Conservation (phyloP, 2,113 vertebrate species). For the Ceuthmochares aereus region DNA sequence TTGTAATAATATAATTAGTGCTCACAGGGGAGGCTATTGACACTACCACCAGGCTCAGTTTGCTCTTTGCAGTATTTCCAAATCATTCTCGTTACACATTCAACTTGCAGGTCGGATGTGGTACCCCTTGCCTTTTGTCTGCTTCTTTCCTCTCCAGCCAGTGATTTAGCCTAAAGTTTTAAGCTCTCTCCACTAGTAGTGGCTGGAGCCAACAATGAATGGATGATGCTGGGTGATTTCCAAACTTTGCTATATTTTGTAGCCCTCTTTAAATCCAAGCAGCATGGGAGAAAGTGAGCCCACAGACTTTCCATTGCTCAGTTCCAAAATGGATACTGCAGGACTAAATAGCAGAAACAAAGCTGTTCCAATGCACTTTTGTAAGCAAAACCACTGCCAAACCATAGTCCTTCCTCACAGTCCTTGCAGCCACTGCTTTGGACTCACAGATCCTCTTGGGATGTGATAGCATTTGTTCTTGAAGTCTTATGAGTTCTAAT, state of each 20-base stretch:
- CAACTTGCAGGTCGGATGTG: background rate
- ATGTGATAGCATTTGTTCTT: background rate
- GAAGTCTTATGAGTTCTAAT: background rate
- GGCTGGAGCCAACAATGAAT: background rate
- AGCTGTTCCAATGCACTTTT: background rate
- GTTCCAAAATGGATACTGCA: background rate
- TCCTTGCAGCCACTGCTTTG: background rate
- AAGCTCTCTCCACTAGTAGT: background rate
- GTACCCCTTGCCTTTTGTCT: background rate
- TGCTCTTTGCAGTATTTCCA: constrained; percentile 66
- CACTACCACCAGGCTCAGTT: constrained; percentile 64
- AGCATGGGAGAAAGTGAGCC: background rate
- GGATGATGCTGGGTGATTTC: background rate
- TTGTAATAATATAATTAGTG: constrained; percentile 80
- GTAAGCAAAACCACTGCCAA: background rate
- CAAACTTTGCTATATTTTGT: background rate
- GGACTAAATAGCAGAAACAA: background rate
- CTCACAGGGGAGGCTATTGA: constrained; percentile 77
- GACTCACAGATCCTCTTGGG: background rate
- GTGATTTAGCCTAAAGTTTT: background rate
- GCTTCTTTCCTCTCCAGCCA: background rate
- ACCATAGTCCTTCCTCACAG: background rate
- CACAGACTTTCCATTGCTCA: background rate
- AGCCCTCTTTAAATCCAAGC: background rate
- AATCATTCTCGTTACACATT: constrained; percentile 26